Percentiles rank a stretch among this genome's conserved stretches.
phyloP scores from a whole-genome alignment of 2,888 invertebrate species.

The Neocrepidodera transversa region DNA sequence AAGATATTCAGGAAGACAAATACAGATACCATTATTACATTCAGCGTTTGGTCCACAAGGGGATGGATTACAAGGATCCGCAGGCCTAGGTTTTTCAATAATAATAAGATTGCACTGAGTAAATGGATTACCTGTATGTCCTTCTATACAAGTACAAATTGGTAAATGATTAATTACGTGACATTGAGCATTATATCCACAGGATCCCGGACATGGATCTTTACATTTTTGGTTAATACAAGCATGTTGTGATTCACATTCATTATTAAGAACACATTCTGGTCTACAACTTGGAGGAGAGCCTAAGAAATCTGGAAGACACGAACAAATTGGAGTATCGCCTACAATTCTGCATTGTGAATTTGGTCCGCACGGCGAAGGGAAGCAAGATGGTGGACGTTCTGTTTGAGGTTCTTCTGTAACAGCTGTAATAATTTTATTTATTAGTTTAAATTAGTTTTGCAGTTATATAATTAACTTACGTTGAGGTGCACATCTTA shows the following conservation, averaged over 20 bases:
- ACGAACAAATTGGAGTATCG: slow-evolving; percentile 80
- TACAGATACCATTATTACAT: slow-evolving; percentile 70
- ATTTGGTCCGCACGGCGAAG: slow-evolving; percentile 86
- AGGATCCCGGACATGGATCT: slow-evolving; percentile 84
- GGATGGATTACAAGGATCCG: slow-evolving; percentile 72
- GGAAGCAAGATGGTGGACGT: slow-evolving; percentile 77
- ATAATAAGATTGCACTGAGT: slow-evolving; percentile 70
- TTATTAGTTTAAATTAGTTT: slow-evolving; percentile 11
- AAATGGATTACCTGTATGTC: slow-evolving; percentile 83
- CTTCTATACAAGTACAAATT: slow-evolving; percentile 78
- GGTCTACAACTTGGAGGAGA: slow-evolving; percentile 80
- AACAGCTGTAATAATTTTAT: slow-evolving; percentile 42
- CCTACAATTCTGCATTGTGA: slow-evolving; percentile 79
- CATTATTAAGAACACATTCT: slow-evolving; percentile 80
- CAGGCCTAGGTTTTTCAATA: slow-evolving; percentile 56
- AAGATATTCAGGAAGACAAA: slow-evolving; percentile 68
- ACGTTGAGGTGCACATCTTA: slow-evolving; percentile 75
- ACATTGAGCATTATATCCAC: slow-evolving; percentile 80
- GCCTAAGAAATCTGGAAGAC: slow-evolving; percentile 79
- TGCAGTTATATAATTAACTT: slow-evolving; percentile 59
- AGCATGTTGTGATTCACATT: slow-evolving; percentile 78
- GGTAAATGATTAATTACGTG: slow-evolving; percentile 81
- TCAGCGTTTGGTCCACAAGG: slow-evolving; percentile 80
- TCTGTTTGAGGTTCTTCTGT: slow-evolving; percentile 62
- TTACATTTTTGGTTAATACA: slow-evolving; percentile 81